phyloP scores from a whole-genome alignment of 1,140 invertebrate species.

The Aricia agestis region DNA sequence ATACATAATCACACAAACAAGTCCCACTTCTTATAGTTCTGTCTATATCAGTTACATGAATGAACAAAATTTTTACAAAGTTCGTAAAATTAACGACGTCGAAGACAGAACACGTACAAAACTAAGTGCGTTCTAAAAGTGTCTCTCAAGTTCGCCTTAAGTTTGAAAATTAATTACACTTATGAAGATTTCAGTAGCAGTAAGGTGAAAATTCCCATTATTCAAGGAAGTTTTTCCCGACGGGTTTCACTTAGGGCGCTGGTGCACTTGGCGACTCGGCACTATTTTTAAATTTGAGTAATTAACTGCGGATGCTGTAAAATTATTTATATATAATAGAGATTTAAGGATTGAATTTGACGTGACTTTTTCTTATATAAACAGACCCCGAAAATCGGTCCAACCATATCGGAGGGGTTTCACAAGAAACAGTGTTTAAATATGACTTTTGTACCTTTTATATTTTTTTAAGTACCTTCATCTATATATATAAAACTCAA shows the following conservation, averaged over 20 bases:
- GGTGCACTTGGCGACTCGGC: not conserved
- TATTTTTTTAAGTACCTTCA: too few relatives aligned
- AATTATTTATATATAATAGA: too few relatives aligned
- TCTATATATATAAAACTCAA: too few relatives aligned
- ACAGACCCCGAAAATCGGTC: too few relatives aligned
- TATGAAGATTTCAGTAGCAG: not conserved
- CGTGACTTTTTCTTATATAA: too few relatives aligned
- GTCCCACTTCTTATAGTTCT: too few relatives aligned
- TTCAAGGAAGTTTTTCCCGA: constrained; percentile 22
- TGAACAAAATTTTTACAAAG: not conserved
- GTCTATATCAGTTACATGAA: not conserved
- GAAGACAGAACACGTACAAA: constrained; percentile 1
- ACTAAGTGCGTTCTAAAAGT: not conserved
- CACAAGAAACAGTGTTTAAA: too few relatives aligned
- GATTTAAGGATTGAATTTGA: too few relatives aligned
- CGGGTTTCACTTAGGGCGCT: constrained; percentile 17
- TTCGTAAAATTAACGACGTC: not conserved
- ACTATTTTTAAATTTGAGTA: not conserved
- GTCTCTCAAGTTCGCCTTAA: not conserved
- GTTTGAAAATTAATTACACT: constrained; percentile 10
- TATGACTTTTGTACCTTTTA: too few relatives aligned
- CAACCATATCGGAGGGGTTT: too few relatives aligned
- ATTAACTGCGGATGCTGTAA: not conserved
- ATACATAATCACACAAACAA: too few relatives aligned
- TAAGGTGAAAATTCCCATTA: constrained; percentile 22